These are phyloP conservation scores for Muntiacus muntjak DNA, from an alignment of 2,113 vertebrate species.

Conservation along the genomic window DNA sequence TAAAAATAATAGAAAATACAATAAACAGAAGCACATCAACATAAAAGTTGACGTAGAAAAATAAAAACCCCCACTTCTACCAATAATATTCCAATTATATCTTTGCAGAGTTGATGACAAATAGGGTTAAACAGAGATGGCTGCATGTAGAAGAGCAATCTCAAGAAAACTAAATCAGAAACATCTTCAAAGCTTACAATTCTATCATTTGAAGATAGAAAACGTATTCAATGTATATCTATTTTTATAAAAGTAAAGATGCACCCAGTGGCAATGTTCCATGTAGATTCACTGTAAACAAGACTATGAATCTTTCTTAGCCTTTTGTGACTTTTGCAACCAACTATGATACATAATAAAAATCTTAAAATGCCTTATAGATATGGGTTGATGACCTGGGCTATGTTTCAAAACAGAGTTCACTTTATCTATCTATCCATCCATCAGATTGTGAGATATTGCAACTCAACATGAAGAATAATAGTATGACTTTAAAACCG, in stretches of 20 bases:
- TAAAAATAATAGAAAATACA: not conserved
- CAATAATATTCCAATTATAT: not conserved
- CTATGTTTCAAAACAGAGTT: slow-evolving; percentile 39
- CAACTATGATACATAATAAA: slow-evolving; percentile 27
- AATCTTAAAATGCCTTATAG: slow-evolving; percentile 35
- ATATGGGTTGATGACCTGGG: slow-evolving; percentile 14
- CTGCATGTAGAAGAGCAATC: not conserved
- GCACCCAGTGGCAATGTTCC: slow-evolving; percentile 25
- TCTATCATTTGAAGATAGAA: slow-evolving; percentile 32
- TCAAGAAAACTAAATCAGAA: slow-evolving; percentile 29
- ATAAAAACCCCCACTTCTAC: not conserved
- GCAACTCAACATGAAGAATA: slow-evolving; percentile 5
- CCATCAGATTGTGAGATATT: not conserved
- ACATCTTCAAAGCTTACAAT: slow-evolving; percentile 6
- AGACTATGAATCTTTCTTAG: slow-evolving; percentile 34
- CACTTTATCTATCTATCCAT: not conserved
- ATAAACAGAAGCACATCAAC: not conserved
- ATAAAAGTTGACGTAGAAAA: not conserved
- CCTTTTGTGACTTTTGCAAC: slow-evolving; percentile 42
- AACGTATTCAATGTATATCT: slow-evolving; percentile 38
- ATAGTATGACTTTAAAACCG: slow-evolving; percentile 15
- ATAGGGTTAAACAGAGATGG: not conserved
- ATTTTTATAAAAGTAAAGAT: slow-evolving; percentile 61
- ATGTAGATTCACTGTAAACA: not conserved
- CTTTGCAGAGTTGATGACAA: not conserved